These are phyloP conservation scores for Rhopalosiphum padi DNA, from an alignment of 1,140 invertebrate species.

Conservation along the genomic window DNA sequence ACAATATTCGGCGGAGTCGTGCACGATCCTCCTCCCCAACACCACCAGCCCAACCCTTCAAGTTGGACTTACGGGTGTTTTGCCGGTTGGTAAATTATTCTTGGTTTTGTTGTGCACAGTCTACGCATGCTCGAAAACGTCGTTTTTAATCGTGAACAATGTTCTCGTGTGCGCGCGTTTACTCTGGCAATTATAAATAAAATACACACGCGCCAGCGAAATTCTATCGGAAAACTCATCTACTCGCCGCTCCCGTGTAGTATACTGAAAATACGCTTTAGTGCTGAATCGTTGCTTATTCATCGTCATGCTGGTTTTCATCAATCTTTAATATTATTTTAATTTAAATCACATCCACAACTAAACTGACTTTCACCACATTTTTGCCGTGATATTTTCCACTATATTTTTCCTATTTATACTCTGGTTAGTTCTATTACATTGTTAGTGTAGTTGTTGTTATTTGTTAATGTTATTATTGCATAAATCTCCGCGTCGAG, in stretches of 20 bases:
- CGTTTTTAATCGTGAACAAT: not conserved
- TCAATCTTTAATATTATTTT: not conserved
- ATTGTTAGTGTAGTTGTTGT: not conserved
- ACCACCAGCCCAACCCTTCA: not conserved
- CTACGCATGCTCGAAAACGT: not conserved
- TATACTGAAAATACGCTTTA: not conserved
- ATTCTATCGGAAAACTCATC: not conserved
- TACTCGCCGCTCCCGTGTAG: not conserved
- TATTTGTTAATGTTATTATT: not conserved
- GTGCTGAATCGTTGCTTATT: not conserved
- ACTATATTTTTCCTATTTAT: not conserved
- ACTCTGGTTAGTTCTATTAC: not conserved
- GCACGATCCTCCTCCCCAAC: not conserved
- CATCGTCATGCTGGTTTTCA: not conserved
- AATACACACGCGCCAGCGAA: not conserved
- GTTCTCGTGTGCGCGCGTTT: not conserved
- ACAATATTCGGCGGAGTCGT: not conserved
- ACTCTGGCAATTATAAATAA: conserved; percentile 16
- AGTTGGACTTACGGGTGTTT: not conserved
- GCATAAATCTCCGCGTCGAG: not conserved
- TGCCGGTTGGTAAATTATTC: conserved; percentile 6
- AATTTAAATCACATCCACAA: not conserved
- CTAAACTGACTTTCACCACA: not conserved
- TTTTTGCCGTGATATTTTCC: not conserved
- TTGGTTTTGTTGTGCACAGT: not conserved